Conservation (phyloP, 2,888 invertebrate genomes). For the Andrena hattorfiana region DNA sequence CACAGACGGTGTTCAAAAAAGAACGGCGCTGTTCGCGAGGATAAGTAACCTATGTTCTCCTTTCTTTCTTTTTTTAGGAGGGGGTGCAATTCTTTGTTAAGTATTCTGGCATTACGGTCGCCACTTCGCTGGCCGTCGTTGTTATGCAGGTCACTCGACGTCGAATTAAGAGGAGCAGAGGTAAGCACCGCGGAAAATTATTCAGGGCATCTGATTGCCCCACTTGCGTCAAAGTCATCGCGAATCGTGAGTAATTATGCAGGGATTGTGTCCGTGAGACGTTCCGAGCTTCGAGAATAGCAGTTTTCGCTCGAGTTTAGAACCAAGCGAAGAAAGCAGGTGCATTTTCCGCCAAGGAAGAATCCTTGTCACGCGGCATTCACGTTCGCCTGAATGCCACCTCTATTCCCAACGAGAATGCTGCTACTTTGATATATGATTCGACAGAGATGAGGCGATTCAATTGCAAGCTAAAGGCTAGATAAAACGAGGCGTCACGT, state of each 20-base stretch:
- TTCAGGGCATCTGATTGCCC: conserved; percentile 56
- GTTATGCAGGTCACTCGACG: conserved; percentile 35
- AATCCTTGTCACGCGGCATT: neutral
- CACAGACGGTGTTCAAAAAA: neutral
- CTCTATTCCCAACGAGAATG: no score
- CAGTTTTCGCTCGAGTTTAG: neutral
- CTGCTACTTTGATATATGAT: neutral
- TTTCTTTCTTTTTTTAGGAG: neutral
- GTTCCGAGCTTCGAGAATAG: conserved; percentile 9
- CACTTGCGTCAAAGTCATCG: conserved; percentile 53
- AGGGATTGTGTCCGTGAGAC: conserved; percentile 20
- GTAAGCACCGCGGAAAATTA: conserved; percentile 54
- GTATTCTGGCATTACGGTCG: neutral
- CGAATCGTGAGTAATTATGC: conserved; percentile 47
- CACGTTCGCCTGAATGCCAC: no score
- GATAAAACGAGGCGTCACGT: neutral
- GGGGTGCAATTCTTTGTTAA: neutral
- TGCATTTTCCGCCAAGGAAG: neutral
- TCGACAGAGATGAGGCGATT: neutral
- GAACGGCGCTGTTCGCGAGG: neutral
- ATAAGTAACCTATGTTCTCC: neutral
- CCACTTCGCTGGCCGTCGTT: conserved; percentile 31
- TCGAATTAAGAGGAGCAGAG: conserved; percentile 48
- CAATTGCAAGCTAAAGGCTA: neutral
- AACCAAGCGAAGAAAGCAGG: neutral